Conservation (phyloP, 2,888 invertebrate genomes). For the Eristalinus sepulchralis region DNA sequence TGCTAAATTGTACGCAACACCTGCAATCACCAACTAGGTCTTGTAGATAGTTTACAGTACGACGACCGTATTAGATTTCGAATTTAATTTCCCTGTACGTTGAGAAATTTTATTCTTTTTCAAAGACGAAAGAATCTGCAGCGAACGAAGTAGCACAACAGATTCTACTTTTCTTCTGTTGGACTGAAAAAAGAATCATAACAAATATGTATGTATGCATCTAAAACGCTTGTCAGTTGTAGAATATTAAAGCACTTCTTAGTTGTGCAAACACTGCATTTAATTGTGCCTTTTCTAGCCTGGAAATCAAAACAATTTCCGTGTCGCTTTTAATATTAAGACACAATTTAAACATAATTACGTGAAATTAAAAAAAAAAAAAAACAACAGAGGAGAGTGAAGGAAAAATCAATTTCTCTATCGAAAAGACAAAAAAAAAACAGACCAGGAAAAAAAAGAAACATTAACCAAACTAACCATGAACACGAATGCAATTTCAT, state of each 20-base stretch:
- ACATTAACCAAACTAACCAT: not conserved
- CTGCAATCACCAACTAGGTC: no score
- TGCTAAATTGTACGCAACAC: no score
- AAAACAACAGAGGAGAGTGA: constrained; percentile 17
- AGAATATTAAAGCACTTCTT: not conserved
- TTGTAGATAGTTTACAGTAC: no score
- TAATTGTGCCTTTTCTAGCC: not conserved
- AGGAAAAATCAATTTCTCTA: constrained; percentile 54
- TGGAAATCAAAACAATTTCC: constrained; percentile 46
- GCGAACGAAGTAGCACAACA: no score
- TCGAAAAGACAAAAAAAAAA: constrained; percentile 33
- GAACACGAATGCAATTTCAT: constrained; percentile 61
- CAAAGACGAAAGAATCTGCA: no score
- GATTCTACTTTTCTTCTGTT: no score
- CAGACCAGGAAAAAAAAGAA: no score
- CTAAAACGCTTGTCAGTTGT: not conserved
- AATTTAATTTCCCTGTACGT: no score
- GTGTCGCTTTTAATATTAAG: constrained; percentile 23
- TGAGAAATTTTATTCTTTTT: no score
- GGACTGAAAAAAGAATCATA: no score
- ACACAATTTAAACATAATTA: constrained; percentile 42
- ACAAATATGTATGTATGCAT: no score
- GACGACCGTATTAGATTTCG: no score
- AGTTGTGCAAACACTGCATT: not conserved
- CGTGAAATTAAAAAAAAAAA: constrained; percentile 54